These are phyloP conservation scores for Muscicapa comitata DNA, from an alignment of 2,797 vertebrate genomes.

Conservation along the genomic window DNA sequence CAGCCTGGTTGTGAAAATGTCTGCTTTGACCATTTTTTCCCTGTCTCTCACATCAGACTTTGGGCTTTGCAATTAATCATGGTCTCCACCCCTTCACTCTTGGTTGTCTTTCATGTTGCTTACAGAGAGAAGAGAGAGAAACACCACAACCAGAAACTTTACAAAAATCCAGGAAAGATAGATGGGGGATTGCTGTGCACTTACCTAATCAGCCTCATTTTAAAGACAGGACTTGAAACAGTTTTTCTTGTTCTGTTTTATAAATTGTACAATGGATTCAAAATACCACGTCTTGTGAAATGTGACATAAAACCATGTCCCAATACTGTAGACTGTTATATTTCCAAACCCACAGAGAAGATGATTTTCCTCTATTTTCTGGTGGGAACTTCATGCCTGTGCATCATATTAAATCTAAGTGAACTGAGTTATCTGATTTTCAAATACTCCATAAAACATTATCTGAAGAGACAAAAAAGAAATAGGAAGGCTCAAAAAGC, in stretches of 20 bases:
- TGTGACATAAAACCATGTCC: constrained; percentile 84
- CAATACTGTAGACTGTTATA: constrained; percentile 84
- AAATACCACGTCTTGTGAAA: constrained; percentile 77
- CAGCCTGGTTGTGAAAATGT: constrained; percentile 89
- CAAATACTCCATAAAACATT: constrained; percentile 77
- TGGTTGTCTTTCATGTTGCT: constrained; percentile 86
- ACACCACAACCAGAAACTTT: constrained; percentile 73
- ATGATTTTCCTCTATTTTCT: constrained; percentile 87
- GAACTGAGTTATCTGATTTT: constrained; percentile 84
- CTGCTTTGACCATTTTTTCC: constrained; percentile 90
- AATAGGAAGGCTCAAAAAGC: neutral
- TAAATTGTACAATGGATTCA: constrained; percentile 83
- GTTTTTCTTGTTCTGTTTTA: constrained; percentile 84
- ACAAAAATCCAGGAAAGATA: constrained; percentile 72
- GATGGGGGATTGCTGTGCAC: constrained; percentile 86
- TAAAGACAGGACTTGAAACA: constrained; percentile 83
- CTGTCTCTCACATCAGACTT: constrained; percentile 85
- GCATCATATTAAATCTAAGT: constrained; percentile 79
- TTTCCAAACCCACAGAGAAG: constrained; percentile 86
- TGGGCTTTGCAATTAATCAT: constrained; percentile 90
- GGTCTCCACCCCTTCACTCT: constrained; percentile 87
- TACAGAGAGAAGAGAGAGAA: constrained; percentile 82
- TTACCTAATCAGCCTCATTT: constrained; percentile 82
- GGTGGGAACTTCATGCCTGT: constrained; percentile 81
- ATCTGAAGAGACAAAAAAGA: constrained; percentile 65